A percentile compares a stretch with the other conserved stretches of the same genome.
phyloP scores from a whole-genome alignment of 2,888 invertebrate species.

The Marronus borbonicus region DNA sequence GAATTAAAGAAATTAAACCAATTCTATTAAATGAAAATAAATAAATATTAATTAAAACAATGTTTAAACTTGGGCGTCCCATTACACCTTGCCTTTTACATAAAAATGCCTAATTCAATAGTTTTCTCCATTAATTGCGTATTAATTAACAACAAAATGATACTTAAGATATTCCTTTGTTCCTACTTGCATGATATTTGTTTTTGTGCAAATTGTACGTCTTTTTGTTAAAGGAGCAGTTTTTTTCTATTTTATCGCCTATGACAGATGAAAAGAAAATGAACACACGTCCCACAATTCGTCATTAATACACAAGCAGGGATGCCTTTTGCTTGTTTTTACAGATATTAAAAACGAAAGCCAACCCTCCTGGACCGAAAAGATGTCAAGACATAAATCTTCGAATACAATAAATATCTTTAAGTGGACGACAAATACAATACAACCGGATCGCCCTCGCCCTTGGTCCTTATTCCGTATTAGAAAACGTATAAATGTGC shows the following conservation, averaged over 20 bases:
- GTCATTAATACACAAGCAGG: slow-evolving; percentile 60
- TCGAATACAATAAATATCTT: slow-evolving; percentile 64
- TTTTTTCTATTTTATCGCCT: neutral
- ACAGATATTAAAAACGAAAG: slow-evolving; percentile 59
- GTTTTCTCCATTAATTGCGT: too few relatives aligned
- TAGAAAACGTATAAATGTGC: slow-evolving; percentile 38
- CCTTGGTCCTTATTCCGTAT: slow-evolving; percentile 38
- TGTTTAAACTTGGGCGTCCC: too few relatives aligned
- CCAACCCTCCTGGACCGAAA: slow-evolving; percentile 55
- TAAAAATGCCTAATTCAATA: too few relatives aligned
- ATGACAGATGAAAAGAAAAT: slow-evolving; percentile 32
- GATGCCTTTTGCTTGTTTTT: slow-evolving; percentile 59
- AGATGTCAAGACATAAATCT: slow-evolving; percentile 61
- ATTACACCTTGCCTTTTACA: too few relatives aligned
- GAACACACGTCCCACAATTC: slow-evolving; percentile 58
- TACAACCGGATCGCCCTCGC: slow-evolving; percentile 57
- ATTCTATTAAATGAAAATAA: too few relatives aligned
- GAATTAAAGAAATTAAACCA: too few relatives aligned
- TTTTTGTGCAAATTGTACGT: too few relatives aligned
- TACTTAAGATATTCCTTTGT: too few relatives aligned
- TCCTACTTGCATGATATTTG: too few relatives aligned
- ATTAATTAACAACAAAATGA: too few relatives aligned
- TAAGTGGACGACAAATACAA: slow-evolving; percentile 66
- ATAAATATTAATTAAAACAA: too few relatives aligned
- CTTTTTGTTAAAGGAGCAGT: too few relatives aligned